phyloP scores from a whole-genome alignment of 2,888 invertebrate genomes.

The Spilarctia lutea region DNA sequence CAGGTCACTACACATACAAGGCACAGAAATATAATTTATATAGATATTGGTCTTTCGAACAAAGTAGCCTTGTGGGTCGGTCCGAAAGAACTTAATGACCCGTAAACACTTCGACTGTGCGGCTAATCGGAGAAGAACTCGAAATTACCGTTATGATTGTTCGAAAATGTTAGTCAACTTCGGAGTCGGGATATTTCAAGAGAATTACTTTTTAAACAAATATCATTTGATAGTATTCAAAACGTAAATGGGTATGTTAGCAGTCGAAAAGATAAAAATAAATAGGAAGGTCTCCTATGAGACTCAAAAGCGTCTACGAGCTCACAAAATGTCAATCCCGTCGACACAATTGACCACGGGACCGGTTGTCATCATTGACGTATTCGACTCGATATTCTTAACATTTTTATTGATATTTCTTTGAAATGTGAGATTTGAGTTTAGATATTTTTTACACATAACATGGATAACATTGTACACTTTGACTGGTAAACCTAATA shows the following conservation, averaged over 20 bases:
- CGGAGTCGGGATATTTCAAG: constrained; percentile 20
- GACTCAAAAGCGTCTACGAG: background rate
- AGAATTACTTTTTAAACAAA: background rate
- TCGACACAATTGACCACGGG: background rate
- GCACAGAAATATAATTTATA: constrained; percentile 46
- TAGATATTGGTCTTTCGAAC: constrained; percentile 35
- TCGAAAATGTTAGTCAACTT: constrained; percentile 19
- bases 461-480: background rate
- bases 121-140: constrained; percentile 50
- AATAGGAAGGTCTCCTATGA: background rate
- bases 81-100: constrained; percentile 62
- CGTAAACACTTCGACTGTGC: constrained; percentile 53
- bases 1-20: constrained; percentile 45
- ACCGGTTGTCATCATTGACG: background rate
- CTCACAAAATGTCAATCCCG: background rate
- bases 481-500: background rate
- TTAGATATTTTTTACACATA: background rate
- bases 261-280: background rate
- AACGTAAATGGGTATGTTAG: background rate
- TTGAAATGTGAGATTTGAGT: background rate
- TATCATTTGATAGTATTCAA: background rate
- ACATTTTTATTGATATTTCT: background rate
- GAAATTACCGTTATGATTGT: constrained; percentile 38
- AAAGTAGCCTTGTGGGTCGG: constrained; percentile 41
- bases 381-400: background rate